phyloP scores from a whole-genome alignment of 2,888 invertebrate genomes.

The Tachystola acroxantha region DNA sequence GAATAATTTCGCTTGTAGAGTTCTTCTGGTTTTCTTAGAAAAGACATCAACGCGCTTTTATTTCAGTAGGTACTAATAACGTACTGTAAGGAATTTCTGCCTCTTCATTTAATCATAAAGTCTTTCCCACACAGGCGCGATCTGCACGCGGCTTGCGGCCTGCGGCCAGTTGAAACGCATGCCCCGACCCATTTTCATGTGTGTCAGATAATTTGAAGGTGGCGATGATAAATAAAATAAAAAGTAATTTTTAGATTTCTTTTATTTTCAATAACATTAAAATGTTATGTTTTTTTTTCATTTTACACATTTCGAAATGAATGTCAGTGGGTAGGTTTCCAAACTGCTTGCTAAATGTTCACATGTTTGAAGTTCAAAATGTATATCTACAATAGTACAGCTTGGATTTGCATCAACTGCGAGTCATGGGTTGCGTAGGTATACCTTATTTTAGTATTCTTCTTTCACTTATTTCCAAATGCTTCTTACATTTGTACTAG shows the following conservation, averaged over 20 bases:
- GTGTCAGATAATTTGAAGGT: neutral
- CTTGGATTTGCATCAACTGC: conserved; percentile 60
- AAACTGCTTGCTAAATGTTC: conserved; percentile 67
- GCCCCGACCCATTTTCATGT: too few relatives aligned
- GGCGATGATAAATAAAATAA: conserved; percentile 29
- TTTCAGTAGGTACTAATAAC: too few relatives aligned
- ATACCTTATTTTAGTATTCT: conserved; percentile 49
- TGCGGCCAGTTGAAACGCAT: too few relatives aligned
- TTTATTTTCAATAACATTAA: conserved; percentile 80
- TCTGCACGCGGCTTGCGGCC: too few relatives aligned
- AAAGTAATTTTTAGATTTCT: conserved; percentile 71
- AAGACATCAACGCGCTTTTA: too few relatives aligned
- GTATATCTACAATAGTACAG: conserved; percentile 66
- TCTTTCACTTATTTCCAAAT: conserved; percentile 77
- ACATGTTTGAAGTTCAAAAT: conserved; percentile 51
- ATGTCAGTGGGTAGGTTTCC: conserved; percentile 67
- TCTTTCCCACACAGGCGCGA: too few relatives aligned
- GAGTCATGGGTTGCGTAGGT: conserved; percentile 50
- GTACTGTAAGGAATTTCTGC: too few relatives aligned
- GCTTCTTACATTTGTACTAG: conserved; percentile 64
- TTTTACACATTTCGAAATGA: conserved; percentile 74
- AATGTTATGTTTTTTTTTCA: conserved; percentile 74
- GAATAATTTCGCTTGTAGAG: too few relatives aligned
- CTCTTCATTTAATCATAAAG: too few relatives aligned
- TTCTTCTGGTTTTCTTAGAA: too few relatives aligned